phyloP scores from a whole-genome alignment of 2,113 vertebrate genomes.

The Callionymus lyra region DNA sequence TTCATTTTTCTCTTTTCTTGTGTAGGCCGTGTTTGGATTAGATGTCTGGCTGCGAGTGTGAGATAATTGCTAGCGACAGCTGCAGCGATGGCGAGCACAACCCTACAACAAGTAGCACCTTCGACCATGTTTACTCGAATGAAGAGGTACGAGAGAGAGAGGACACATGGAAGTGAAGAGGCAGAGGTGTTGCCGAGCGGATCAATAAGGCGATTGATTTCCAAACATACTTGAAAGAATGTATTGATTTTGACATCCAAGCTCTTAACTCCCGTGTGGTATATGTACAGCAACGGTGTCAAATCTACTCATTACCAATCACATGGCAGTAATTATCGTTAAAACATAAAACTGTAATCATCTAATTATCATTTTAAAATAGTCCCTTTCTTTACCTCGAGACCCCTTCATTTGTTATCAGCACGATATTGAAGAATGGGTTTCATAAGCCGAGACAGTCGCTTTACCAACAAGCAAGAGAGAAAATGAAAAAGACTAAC shows the following conservation, averaged over 20 bases:
- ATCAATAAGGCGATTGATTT: no score
- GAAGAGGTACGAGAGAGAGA: conserved; percentile 53
- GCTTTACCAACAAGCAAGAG: conserved; percentile 3
- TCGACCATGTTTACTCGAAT: conserved; percentile 74
- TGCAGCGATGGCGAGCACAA: conserved; percentile 83
- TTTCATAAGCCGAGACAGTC: no score
- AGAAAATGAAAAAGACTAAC: conserved; percentile 73
- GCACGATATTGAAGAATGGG: no score
- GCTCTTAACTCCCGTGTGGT: no score
- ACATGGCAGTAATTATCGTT: no score
- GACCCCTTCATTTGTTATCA: no score
- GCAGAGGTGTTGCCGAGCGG: not conserved
- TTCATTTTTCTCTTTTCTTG: conserved; percentile 50
- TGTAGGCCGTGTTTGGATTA: conserved; percentile 65
- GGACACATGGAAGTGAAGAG: conserved; percentile 17
- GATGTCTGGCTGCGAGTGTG: conserved; percentile 68
- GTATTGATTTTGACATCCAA: not conserved
- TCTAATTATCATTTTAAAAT: no score
- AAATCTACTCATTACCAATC: no score
- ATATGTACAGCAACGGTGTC: no score
- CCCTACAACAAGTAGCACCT: conserved; percentile 66
- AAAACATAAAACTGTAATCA: no score
- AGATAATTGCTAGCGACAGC: conserved; percentile 98
- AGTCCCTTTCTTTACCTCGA: no score
- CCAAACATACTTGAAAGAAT: not conserved